These are phyloP conservation scores for Microctonus hyperodae DNA, from an alignment of 2,888 invertebrate genomes.

Conservation along the genomic window DNA sequence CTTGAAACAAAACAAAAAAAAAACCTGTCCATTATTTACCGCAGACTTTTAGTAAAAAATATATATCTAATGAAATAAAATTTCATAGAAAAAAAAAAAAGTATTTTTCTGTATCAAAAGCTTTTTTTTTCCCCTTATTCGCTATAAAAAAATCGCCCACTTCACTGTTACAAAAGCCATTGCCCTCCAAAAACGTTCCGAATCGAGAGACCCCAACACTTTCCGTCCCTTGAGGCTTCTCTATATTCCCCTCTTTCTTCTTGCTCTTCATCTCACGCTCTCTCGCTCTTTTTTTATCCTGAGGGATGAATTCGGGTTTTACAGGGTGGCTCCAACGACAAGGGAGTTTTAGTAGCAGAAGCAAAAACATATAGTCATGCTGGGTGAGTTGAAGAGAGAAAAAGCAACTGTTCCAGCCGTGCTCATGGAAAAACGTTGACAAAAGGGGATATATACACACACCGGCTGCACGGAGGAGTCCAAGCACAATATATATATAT, in stretches of 20 bases:
- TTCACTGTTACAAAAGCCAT: constrained; percentile 13
- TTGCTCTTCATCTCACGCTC: background rate
- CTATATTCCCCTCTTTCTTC: background rate
- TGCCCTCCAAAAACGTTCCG: constrained; percentile 14
- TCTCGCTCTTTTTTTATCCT: background rate
- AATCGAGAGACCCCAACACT: constrained; percentile 17
- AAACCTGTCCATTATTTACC: background rate
- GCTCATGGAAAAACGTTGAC: constrained; percentile 30
- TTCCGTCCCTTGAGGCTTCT: background rate
- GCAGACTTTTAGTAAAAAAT: background rate
- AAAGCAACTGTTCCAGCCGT: constrained; percentile 14
- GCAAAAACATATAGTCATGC: background rate
- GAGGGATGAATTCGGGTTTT: constrained; percentile 18
- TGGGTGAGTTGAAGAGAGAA: background rate
- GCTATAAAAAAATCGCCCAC: constrained; percentile 9
- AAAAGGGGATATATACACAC: constrained; percentile 28
- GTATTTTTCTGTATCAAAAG: background rate
- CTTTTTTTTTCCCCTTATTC: background rate
- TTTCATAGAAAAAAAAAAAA: background rate
- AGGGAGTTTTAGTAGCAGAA: background rate
- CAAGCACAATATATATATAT: background rate
- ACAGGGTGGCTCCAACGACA: background rate
- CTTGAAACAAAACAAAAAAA: background rate
- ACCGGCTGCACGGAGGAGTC: constrained; percentile 19
- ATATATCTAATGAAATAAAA: background rate